phyloP scores from a whole-genome alignment of 2,797 vertebrate genomes.

The Rhodeus uyekii region DNA sequence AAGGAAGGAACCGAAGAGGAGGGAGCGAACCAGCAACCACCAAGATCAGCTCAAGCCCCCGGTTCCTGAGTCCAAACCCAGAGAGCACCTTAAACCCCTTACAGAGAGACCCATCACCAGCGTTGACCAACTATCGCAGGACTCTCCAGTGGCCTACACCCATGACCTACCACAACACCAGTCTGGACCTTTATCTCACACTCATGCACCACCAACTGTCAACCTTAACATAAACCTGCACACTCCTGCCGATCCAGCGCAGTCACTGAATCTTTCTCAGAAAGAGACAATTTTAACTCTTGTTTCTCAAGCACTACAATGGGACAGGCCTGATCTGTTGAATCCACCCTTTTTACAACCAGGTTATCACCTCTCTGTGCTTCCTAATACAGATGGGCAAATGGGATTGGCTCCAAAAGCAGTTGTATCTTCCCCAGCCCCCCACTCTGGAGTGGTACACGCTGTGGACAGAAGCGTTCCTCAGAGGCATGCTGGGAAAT shows the following conservation, averaged over 20 bases:
- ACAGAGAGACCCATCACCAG: conserved; percentile 28
- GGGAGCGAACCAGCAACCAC: conserved; percentile 37
- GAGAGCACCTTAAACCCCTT: conserved; percentile 43
- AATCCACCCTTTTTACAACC: conserved; percentile 24
- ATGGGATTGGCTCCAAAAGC: conserved; percentile 27
- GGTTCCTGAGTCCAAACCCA: conserved; percentile 37
- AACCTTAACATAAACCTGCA: conserved; percentile 60
- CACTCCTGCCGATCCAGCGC: conserved; percentile 40
- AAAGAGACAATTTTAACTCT: conserved; percentile 49
- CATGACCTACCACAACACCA: conserved; percentile 9
- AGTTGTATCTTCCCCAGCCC: conserved; percentile 5
- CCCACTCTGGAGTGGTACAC: not conserved
- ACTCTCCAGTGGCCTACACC: conserved; percentile 1
- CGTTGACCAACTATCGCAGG: not conserved
- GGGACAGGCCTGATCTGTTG: conserved; percentile 29
- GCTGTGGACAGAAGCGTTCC: conserved; percentile 1
- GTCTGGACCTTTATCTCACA: conserved; percentile 13
- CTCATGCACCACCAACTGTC: conserved; percentile 45
- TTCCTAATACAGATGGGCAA: conserved; percentile 1
- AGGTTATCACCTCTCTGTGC: not conserved
- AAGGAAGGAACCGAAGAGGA: conserved; percentile 53
- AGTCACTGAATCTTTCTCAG: conserved; percentile 49
- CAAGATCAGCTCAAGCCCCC: conserved; percentile 30
- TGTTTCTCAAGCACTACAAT: conserved; percentile 27
- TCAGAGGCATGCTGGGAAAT: conserved; percentile 32